These are phyloP conservation scores for Cordilura impudica DNA, from an alignment of 2,888 invertebrate genomes.

Conservation along the genomic window DNA sequence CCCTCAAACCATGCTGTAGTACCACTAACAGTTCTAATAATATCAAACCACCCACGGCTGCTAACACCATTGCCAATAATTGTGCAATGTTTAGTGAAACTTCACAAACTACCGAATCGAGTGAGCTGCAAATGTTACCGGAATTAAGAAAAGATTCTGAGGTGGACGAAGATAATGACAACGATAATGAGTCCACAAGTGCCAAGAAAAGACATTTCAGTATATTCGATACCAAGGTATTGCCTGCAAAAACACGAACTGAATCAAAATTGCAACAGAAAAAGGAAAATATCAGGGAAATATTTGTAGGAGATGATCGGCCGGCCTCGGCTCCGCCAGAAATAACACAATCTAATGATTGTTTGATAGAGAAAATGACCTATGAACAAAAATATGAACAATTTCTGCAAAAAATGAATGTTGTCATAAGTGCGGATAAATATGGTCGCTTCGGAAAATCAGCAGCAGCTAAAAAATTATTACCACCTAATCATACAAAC, in stretches of 20 bases:
- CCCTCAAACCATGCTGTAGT: slow-evolving; percentile 54
- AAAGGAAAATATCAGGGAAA: slow-evolving; percentile 88
- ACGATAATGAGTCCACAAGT: slow-evolving; percentile 52
- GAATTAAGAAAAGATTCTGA: slow-evolving; percentile 59
- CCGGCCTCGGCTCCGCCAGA: slow-evolving; percentile 89
- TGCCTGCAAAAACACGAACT: slow-evolving; percentile 86
- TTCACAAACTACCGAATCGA: slow-evolving; percentile 72
- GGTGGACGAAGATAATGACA: slow-evolving; percentile 50
- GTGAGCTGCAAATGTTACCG: slow-evolving; percentile 68
- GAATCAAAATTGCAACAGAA: slow-evolving; percentile 86
- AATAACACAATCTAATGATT: slow-evolving; percentile 71
- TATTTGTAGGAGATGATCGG: slow-evolving; percentile 85
- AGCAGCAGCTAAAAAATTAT: slow-evolving; percentile 35
- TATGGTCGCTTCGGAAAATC: slow-evolving; percentile 58
- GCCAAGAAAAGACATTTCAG: slow-evolving; percentile 72
- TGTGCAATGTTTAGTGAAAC: slow-evolving; percentile 57
- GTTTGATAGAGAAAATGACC: slow-evolving; percentile 65
- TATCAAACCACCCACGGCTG: slow-evolving; percentile 8
- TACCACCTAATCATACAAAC: slow-evolving; percentile 1
- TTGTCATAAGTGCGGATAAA: slow-evolving; percentile 70
- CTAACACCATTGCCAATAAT: slow-evolving; percentile 18
- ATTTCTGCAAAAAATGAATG: slow-evolving; percentile 74
- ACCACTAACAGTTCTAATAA: slow-evolving; percentile 35
- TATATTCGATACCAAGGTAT: slow-evolving; percentile 84
- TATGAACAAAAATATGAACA: slow-evolving; percentile 76